Evolutionary conservation across 1,140 invertebrate genomes (phyloP), one percentile per base, ranked within the genome.

Genomic region (Luehdorfia chinensis): DNA sequence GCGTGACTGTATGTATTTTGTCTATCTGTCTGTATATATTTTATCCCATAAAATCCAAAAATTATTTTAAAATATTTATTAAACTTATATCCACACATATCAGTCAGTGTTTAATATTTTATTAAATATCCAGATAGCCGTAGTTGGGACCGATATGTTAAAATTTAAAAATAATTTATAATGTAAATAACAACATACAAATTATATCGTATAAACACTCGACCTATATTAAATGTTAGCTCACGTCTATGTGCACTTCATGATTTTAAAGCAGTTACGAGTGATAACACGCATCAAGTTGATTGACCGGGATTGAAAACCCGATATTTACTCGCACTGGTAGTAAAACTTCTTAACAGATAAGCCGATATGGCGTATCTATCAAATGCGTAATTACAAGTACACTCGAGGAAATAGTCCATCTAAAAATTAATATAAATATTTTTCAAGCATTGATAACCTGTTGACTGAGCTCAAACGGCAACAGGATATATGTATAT

Each of bases 261-360:
- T 33, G 14, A 16, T 33, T n/a, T 55, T 50, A 58, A 67, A 60
- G 50, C 56, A 57, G 55, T 69, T 56, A 58, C 48, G 44, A 51
- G 33, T 59, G 62, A 63, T 67, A 72, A 53, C n/a, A n/a, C 36
- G 34, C 36, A 69, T 67, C 59, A 59, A 41, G 28, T 36, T 47
- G 62, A 71, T 63, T 71, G 72, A 75, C 75, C 75, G 41, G 64
- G 15, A 67, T 74, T 64, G 73, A 76, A 74, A 76, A 55, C 9
- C 43, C 43, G 44, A 15, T 74, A 59, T 73, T 69, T 62, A 68
- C 60, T 47, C 59, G n/a, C n/a, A 57, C 46, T 56, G 52, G 55
- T 68, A 71, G 66, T 77, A 70, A 53, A 66, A 58, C 69, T 61
- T 50, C 65, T 75, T 69, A 70, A 65, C 66, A 46, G 71, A 77